These are phyloP conservation scores for Miniopterus natalensis DNA, from an alignment of 2,113 vertebrate species.

Conservation along the genomic window DNA sequence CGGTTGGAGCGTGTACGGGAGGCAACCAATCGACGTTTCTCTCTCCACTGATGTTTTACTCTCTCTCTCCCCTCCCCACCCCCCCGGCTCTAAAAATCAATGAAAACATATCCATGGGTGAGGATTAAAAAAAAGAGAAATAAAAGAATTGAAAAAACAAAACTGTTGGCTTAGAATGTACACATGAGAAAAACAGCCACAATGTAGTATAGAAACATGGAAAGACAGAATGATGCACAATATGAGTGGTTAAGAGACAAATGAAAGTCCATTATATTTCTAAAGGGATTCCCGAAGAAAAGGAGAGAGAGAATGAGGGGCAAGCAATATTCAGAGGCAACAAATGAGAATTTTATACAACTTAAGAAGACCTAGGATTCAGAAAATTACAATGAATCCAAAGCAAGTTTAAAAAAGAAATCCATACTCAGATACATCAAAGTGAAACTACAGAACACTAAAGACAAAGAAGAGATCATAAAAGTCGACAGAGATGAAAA, in stretches of 20 bases:
- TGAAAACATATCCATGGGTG: not conserved
- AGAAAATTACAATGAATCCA: not conserved
- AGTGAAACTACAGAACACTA: not conserved
- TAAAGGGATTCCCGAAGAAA: constrained; percentile 28
- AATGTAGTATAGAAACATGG: not conserved
- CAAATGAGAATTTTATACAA: not conserved
- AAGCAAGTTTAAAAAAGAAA: constrained; percentile 1
- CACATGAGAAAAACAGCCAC: not conserved
- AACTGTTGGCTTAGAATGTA: not conserved
- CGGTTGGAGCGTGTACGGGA: too few species aligned
- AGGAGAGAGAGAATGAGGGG: constrained; percentile 1
- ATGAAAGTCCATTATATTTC: not conserved
- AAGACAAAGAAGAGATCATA: constrained; percentile 41
- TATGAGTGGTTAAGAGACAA: not conserved
- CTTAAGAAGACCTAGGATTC: not conserved
- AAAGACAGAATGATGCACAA: not conserved
- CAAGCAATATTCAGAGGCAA: not conserved
- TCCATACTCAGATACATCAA: not conserved
- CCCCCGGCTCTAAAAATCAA: not conserved
- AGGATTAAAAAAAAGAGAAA: not conserved
- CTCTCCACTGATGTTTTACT: too few species aligned
- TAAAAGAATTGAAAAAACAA: constrained; percentile 31
- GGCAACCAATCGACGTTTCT: too few species aligned
- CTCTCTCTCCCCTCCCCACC: too few species aligned
- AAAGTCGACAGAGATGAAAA: not conserved